Conservation (phyloP, 2,113 vertebrate species). For the Solea senegalensis region DNA sequence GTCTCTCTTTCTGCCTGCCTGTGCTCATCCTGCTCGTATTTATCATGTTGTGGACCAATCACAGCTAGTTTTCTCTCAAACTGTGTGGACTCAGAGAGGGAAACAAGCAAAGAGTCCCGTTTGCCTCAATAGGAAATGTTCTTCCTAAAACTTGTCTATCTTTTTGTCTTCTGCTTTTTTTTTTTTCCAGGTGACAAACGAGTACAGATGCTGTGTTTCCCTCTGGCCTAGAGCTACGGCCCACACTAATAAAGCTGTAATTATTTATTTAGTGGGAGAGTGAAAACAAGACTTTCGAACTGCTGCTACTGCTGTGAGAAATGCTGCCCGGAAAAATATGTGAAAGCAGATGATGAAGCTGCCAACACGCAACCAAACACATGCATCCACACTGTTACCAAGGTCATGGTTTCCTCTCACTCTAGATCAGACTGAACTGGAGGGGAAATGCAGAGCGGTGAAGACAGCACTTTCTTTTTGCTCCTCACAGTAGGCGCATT, state of each 20-base stretch:
- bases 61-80: too few species aligned
- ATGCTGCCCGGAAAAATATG: constrained; percentile 25
- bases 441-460: constrained; percentile 19
- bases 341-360: constrained; percentile 29
- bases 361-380: constrained; percentile 15
- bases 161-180: background rate
- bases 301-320: constrained; percentile 23
- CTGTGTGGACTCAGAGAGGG: too few species aligned
- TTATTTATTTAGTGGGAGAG: constrained; percentile 59
- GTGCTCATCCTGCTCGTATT: constrained; percentile 3
- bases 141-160: background rate
- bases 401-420: constrained; percentile 26
- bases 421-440: constrained; percentile 27
- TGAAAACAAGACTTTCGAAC: constrained; percentile 45
- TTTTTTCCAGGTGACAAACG: constrained; percentile 19
- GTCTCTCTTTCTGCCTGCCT: background rate
- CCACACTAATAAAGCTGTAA: constrained; percentile 46
- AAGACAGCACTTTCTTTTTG: constrained; percentile 16
- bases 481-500: background rate
- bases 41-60: background rate
- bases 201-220: constrained; percentile 12
- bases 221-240: constrained; percentile 26
- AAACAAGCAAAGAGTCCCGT: too few species aligned
- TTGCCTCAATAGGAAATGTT: too few species aligned
- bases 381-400: constrained; percentile 8